These are phyloP conservation scores for Pelobates fuscus DNA, from an alignment of 2,113 vertebrate genomes.

Conservation along the genomic window DNA sequence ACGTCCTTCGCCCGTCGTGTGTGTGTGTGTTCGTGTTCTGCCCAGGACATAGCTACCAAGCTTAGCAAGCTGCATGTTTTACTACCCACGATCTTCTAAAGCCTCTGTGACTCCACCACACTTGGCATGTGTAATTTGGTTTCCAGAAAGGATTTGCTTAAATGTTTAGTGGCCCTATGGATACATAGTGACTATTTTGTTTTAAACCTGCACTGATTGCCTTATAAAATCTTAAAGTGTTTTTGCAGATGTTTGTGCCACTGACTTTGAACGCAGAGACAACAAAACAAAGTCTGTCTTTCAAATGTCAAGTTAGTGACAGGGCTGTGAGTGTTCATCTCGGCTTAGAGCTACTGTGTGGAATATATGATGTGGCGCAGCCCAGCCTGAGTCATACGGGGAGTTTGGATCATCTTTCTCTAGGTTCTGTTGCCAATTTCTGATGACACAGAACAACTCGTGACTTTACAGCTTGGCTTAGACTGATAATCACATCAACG, in stretches of 20 bases:
- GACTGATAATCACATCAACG: too few relatives aligned
- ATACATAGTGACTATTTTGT: too few relatives aligned
- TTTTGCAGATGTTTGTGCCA: constrained; percentile 16
- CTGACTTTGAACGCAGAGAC: neutral
- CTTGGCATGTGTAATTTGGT: neutral
- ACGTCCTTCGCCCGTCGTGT: too few relatives aligned
- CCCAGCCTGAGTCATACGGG: constrained; percentile 16
- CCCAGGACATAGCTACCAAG: too few relatives aligned
- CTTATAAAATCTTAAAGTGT: too few relatives aligned
- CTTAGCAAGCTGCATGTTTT: too few relatives aligned
- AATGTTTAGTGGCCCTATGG: too few relatives aligned
- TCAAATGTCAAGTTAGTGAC: constrained; percentile 43
- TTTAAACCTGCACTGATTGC: too few relatives aligned
- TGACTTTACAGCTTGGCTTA: constrained; percentile 33
- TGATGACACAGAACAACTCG: constrained; percentile 35
- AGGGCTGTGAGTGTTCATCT: constrained; percentile 29
- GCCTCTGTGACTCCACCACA: too few relatives aligned
- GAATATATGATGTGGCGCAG: constrained; percentile 33
- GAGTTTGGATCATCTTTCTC: constrained; percentile 11
- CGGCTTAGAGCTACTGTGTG: constrained; percentile 6
- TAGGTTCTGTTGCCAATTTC: constrained; percentile 4
- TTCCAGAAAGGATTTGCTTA: too few relatives aligned
- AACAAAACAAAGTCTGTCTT: constrained; percentile 18
- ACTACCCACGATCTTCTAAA: too few relatives aligned
- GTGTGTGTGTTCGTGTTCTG: too few relatives aligned